Conservation (phyloP, 2,888 invertebrate genomes). For the Harpalus rubripes region DNA sequence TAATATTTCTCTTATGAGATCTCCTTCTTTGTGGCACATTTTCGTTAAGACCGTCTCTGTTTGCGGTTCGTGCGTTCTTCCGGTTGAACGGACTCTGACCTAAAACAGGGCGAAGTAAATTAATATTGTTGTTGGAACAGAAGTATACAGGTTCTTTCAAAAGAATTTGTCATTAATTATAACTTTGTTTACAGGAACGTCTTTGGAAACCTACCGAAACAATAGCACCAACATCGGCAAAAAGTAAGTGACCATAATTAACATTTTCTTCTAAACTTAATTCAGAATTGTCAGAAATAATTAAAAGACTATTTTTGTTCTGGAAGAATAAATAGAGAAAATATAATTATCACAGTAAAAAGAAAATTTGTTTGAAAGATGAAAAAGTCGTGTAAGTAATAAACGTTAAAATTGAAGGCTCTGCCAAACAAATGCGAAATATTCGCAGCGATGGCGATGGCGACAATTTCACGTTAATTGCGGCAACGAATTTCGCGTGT, state of each 20-base stretch:
- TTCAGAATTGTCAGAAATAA: slow-evolving; percentile 14
- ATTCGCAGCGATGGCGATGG: too few species aligned
- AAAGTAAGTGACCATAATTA: slow-evolving; percentile 52
- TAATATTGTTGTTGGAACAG: slow-evolving; percentile 54
- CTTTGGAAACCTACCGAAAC: slow-evolving; percentile 10
- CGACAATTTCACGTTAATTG: too few species aligned
- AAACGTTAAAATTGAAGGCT: too few species aligned
- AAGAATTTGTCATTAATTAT: slow-evolving; percentile 60
- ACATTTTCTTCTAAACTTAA: slow-evolving; percentile 18
- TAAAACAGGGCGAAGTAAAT: slow-evolving; percentile 56
- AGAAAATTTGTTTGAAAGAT: neutral
- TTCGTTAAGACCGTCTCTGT: neutral
- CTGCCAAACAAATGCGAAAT: too few species aligned
- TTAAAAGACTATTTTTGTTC: slow-evolving; percentile 42
- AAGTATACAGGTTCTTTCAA: slow-evolving; percentile 47
- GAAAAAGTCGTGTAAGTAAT: neutral
- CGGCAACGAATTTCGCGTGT: too few species aligned
- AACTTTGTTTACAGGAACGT: slow-evolving; percentile 57
- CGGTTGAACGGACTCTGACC: slow-evolving; percentile 40
- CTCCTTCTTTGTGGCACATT: neutral
- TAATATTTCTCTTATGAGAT: neutral
- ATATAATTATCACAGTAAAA: too few species aligned
- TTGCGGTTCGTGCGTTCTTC: slow-evolving; percentile 25
- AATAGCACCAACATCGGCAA: slow-evolving; percentile 34
- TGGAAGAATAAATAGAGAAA: neutral